Evolutionary conservation across 1,140 invertebrate genomes (phyloP).

Genomic region (Coboldia fuscipes): DNA sequence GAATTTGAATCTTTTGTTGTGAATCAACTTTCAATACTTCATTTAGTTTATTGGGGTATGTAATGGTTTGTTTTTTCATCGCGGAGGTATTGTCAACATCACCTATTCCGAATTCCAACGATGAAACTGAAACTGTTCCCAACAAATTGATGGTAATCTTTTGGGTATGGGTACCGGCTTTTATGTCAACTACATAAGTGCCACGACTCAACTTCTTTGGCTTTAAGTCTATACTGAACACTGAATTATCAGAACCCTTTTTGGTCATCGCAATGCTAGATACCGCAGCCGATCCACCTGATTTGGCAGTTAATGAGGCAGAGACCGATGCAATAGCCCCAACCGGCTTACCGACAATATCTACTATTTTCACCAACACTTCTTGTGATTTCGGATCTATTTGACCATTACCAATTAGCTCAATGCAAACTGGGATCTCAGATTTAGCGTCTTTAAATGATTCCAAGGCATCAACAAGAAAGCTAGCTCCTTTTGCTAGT

Average conservation of each 20-base stretch:
- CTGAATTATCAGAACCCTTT: slow-evolving; percentile 29
- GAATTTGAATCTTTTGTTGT: slow-evolving; percentile 71
- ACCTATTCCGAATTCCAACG: slow-evolving; percentile 68
- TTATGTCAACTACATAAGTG: slow-evolving; percentile 61
- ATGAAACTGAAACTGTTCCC: slow-evolving; percentile 48
- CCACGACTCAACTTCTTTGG: slow-evolving; percentile 59
- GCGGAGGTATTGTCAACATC: slow-evolving; percentile 74
- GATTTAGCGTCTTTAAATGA: slow-evolving; percentile 27
- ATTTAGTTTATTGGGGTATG: slow-evolving; percentile 45
- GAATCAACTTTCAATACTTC: slow-evolving; percentile 58
- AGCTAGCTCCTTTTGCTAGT: slow-evolving; percentile 55
- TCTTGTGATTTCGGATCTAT: slow-evolving; percentile 46
- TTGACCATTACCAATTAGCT: slow-evolving; percentile 47
- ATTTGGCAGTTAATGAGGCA: slow-evolving; percentile 12
- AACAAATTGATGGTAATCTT: slow-evolving; percentile 49
- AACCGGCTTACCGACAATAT: slow-evolving; percentile 62
- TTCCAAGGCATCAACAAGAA: slow-evolving; percentile 58
- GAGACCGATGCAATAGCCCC: slow-evolving; percentile 9
- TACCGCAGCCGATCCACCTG: slow-evolving; percentile 12
- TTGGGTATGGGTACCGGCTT: slow-evolving; percentile 41
- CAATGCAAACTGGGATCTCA: slow-evolving; percentile 47
- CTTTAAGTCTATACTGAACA: slow-evolving; percentile 62
- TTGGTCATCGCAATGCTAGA: slow-evolving; percentile 13
- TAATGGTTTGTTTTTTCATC: slow-evolving; percentile 51
- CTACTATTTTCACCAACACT: slow-evolving; percentile 55